A percentile compares a stretch with the other conserved stretches of the same genome.
These are phyloP conservation scores for Lathamus discolor DNA, from an alignment of 2,113 vertebrate genomes.

Conservation along the genomic window DNA sequence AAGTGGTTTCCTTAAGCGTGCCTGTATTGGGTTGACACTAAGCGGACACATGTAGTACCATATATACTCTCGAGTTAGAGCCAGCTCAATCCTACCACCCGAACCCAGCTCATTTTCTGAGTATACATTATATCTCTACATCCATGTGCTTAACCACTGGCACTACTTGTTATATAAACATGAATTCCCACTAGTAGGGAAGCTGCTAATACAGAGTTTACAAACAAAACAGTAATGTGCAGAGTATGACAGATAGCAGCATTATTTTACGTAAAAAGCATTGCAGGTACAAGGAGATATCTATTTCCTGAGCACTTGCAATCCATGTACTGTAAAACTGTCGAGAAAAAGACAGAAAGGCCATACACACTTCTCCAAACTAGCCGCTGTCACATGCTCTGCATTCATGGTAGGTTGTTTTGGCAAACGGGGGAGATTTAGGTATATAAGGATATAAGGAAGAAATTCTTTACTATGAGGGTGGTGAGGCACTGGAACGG, in stretches of 20 bases:
- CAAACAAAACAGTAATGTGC: neutral
- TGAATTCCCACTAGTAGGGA: neutral
- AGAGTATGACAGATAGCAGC: neutral
- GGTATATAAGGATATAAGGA: neutral
- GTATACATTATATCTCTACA: neutral
- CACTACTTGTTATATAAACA: neutral
- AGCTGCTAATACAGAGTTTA: neutral
- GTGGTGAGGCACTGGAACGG: neutral
- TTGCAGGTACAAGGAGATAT: neutral
- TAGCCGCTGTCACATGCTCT: neutral
- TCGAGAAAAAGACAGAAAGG: neutral
- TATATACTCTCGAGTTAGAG: neutral
- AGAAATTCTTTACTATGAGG: neutral
- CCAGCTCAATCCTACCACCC: neutral
- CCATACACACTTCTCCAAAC: neutral
- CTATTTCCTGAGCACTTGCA: neutral
- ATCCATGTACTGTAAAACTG: neutral
- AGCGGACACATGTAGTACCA: neutral
- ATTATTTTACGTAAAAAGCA: neutral
- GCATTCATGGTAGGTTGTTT: neutral
- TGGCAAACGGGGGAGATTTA: neutral
- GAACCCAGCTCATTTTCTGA: neutral
- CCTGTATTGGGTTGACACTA: neutral
- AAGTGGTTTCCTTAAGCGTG: neutral
- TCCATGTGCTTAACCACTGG: neutral